Evolutionary conservation across 2,797 vertebrate species (phyloP).

Genomic region (Paedocypris micromegethes): DNA sequence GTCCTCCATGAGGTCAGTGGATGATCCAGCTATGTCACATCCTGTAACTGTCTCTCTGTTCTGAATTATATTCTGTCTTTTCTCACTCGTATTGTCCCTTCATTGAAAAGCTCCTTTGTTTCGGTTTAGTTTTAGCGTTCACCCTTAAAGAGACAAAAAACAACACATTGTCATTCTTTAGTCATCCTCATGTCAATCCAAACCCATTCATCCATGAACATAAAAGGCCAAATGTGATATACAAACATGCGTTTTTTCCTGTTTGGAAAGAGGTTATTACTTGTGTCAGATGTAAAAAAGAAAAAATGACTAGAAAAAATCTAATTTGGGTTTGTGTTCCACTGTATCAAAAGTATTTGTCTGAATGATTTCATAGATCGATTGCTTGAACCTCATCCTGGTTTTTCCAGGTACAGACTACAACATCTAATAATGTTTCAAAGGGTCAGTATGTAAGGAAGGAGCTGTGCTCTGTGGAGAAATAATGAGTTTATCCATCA

Average conservation of each 20-base stretch:
- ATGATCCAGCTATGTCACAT: slow-evolving; percentile 55
- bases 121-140: slow-evolving; percentile 35
- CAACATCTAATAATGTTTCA: slow-evolving; percentile 22
- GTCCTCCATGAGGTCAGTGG: slow-evolving; percentile 50
- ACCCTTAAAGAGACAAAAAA: slow-evolving; percentile 18
- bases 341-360: not conserved
- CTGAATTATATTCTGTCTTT: slow-evolving; percentile 10
- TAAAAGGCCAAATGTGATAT: too few species aligned
- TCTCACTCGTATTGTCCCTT: not conserved
- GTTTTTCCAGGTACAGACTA: slow-evolving; percentile 31
- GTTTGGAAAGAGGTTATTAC: not conserved
- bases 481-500: slow-evolving; percentile 2
- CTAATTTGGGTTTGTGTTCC: not conserved
- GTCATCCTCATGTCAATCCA: slow-evolving; percentile 3
- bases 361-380: not conserved
- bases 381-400: slow-evolving; percentile 23
- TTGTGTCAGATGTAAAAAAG: too few species aligned
- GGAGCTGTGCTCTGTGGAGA: not conserved
- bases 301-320: not conserved
- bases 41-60: slow-evolving; percentile 50
- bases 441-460: slow-evolving; percentile 13
- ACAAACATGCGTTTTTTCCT: not conserved
- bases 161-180: slow-evolving; percentile 7
- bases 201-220: slow-evolving; percentile 5
- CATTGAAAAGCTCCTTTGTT: slow-evolving; percentile 3